A percentile compares a stretch with the other conserved stretches of the same genome.
phyloP scores from a whole-genome alignment of 2,888 invertebrate species.

The Limenitis camilla region DNA sequence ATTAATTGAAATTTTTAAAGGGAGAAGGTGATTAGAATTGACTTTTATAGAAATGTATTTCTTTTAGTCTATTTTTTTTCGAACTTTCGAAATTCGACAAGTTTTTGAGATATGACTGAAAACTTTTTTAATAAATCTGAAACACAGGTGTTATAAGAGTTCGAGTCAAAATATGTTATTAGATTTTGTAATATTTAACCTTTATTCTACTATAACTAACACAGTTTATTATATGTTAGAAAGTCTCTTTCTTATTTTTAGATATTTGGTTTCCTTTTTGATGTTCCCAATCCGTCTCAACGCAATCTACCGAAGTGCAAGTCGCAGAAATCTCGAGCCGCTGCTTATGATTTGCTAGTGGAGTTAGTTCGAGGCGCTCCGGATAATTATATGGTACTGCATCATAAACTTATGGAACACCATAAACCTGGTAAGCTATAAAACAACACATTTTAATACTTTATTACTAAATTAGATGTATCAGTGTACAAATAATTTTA shows the following conservation, averaged over 20 bases:
- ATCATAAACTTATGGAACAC: conserved; percentile 87
- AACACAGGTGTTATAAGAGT: too few species aligned
- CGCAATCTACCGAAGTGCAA: conserved; percentile 95
- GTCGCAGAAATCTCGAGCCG: conserved; percentile 89
- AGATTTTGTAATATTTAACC: too few species aligned
- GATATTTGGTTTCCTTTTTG: conserved; percentile 91
- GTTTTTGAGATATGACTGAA: too few species aligned
- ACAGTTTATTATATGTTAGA: background rate
- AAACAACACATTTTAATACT: background rate
- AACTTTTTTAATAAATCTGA: too few species aligned
- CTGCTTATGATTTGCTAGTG: conserved; percentile 92
- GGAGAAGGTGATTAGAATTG: too few species aligned
- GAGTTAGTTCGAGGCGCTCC: conserved; percentile 90
- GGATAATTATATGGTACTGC: conserved; percentile 89
- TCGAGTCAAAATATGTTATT: too few species aligned
- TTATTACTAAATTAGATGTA: background rate
- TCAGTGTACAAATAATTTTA: too few species aligned
- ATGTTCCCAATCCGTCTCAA: conserved; percentile 88
- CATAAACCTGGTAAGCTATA: conserved; percentile 80
- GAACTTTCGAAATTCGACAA: too few species aligned
- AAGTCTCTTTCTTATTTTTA: conserved; percentile 42
- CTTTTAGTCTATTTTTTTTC: too few species aligned
- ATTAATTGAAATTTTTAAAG: background rate
- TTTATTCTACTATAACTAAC: too few species aligned
- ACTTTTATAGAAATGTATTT: too few species aligned